Percentiles rank a stretch among this genome's conserved stretches.
These are phyloP conservation scores for Melozone crissalis DNA, from an alignment of 2,113 vertebrate genomes.

Conservation along the genomic window DNA sequence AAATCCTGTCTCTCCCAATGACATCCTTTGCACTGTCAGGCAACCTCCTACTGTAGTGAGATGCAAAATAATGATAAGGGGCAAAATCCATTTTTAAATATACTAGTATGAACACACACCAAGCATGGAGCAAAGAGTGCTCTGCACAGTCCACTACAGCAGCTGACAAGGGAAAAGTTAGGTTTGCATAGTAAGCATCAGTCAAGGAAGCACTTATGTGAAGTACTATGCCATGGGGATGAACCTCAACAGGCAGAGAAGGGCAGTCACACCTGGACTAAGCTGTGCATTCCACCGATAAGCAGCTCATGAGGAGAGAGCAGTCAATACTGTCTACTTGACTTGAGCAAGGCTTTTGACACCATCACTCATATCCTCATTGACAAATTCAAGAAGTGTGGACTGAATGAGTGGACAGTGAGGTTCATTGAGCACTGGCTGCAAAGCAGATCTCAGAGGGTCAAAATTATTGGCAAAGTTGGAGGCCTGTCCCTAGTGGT, in stretches of 20 bases:
- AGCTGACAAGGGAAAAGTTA: background rate
- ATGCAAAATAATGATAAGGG: background rate
- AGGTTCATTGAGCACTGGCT: background rate
- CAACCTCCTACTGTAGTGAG: background rate
- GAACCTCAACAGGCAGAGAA: background rate
- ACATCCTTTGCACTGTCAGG: background rate
- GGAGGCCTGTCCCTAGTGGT: background rate
- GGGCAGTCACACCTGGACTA: background rate
- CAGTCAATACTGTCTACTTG: rapidly evolving
- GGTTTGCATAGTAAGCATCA: background rate
- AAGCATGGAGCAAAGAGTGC: rapidly evolving
- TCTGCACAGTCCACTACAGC: background rate
- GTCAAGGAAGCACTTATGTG: too few species aligned
- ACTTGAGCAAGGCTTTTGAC: background rate
- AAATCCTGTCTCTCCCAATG: background rate
- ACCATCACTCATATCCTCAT: background rate
- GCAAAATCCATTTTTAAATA: background rate
- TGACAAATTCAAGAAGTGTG: background rate
- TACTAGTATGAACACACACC: background rate
- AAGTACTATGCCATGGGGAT: background rate
- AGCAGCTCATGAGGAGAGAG: background rate
- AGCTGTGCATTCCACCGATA: background rate
- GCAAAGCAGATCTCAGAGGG: background rate
- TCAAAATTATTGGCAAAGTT: background rate
- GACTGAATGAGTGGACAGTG: background rate